A percentile compares a stretch with the other conserved stretches of the same genome.
phyloP scores from a whole-genome alignment of 2,888 invertebrate species.

The Lasioglossum leucozonium region DNA sequence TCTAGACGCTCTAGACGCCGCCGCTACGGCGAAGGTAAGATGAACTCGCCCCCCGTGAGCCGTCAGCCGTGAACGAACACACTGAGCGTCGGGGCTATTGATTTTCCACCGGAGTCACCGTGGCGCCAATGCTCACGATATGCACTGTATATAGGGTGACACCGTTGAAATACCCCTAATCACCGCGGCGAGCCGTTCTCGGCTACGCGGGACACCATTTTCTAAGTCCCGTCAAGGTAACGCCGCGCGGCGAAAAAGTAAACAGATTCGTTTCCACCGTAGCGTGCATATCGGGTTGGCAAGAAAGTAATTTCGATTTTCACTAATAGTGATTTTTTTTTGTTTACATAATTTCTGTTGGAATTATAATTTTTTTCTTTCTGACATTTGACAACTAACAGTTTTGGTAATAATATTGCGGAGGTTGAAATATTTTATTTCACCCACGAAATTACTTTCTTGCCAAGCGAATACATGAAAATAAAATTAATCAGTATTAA shows the following conservation, averaged over 20 bases:
- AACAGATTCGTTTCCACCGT: too few relatives aligned
- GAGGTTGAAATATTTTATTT: too few relatives aligned
- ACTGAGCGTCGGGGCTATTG: slow-evolving; percentile 78
- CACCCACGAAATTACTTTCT: too few relatives aligned
- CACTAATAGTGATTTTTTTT: too few relatives aligned
- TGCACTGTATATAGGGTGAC: slow-evolving; percentile 33
- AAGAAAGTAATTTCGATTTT: too few relatives aligned
- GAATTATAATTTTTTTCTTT: too few relatives aligned
- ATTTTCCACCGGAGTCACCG: slow-evolving; percentile 82
- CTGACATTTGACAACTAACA: too few relatives aligned
- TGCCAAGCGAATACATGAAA: too few relatives aligned
- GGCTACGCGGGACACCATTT: not conserved
- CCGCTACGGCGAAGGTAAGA: slow-evolving; percentile 67
- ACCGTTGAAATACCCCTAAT: not conserved
- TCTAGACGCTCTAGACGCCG: slow-evolving; percentile 14
- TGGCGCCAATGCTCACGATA: slow-evolving; percentile 77
- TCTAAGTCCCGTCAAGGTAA: not conserved
- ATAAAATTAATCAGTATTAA: too few relatives aligned
- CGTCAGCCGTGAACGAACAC: slow-evolving; percentile 64
- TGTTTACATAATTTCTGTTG: too few relatives aligned
- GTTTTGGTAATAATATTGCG: too few relatives aligned
- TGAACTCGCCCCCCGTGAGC: slow-evolving; percentile 59
- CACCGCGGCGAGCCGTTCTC: not conserved
- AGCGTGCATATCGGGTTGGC: too few relatives aligned
- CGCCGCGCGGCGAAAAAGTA: not conserved